phyloP scores from a whole-genome alignment of 2,113 vertebrate genomes.

The Hiodon alosoides region DNA sequence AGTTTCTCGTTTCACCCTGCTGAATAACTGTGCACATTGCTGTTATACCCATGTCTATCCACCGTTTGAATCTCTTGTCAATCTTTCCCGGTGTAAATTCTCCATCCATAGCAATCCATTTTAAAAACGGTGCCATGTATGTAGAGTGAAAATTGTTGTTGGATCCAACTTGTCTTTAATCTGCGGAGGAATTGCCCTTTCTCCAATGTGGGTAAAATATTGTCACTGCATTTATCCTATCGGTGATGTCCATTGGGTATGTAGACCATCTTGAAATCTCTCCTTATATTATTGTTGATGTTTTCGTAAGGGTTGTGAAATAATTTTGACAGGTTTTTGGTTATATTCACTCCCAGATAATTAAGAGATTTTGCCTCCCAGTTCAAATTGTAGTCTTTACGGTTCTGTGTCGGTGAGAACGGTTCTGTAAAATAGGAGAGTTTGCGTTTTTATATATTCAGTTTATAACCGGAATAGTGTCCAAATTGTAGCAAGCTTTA shows the following conservation, averaged over 20 bases:
- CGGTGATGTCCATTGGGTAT: too few species aligned
- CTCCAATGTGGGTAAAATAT: not conserved
- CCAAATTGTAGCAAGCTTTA: not conserved
- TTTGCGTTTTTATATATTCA: conserved; percentile 6
- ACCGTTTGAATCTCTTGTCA: not conserved
- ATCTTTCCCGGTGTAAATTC: not conserved
- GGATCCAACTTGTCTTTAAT: conserved; percentile 8
- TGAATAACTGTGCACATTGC: not conserved
- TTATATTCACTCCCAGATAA: too few species aligned
- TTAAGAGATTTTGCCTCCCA: too few species aligned
- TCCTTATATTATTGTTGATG: too few species aligned
- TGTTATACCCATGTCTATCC: conserved; percentile 1
- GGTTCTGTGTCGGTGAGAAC: conserved; percentile 1
- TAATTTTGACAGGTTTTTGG: too few species aligned
- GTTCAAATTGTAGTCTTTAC: not conserved
- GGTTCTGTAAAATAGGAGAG: not conserved
- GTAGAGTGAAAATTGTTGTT: conserved; percentile 12
- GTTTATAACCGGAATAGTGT: conserved; percentile 1
- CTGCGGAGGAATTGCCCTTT: not conserved
- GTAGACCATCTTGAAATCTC: too few species aligned
- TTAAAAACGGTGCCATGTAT: conserved; percentile 4
- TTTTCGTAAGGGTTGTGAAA: too few species aligned
- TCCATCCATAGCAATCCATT: conserved; percentile 12
- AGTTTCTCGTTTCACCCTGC: not conserved
- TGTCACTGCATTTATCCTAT: too few species aligned